Evolutionary conservation across 2,113 vertebrate genomes (phyloP), one percentile per base, ranked within the genome.

Genomic region (Malurus cyaneus): DNA sequence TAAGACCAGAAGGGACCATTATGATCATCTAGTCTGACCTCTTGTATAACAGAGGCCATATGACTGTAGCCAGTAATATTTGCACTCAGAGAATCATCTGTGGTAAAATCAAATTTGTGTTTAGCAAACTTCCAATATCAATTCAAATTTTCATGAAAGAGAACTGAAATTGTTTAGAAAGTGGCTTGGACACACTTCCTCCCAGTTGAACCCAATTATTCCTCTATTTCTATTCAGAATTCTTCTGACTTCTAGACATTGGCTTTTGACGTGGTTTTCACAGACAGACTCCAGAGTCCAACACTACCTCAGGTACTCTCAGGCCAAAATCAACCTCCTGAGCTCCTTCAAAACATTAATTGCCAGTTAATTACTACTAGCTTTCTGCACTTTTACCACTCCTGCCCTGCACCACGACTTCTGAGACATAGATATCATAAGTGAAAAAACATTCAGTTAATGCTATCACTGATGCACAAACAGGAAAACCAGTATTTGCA

Each of bases 1-100:
- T 80, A 94, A 94, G 82, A 91, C 87, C 92, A 96, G 94, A 95
- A 97, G 95, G 94, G 94, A 94, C 60, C 85, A 92, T 96, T 94
- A 94, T 52, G 93, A 96, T 94, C 81, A 92, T 78, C 82, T 21
- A 65, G 59, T 71, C 79, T 97, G 94, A 97, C 93, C 92, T 62
- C 88, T 56, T 83, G 88, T 89, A 88, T 88, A 96, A 93, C 92
- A 95, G 91, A 96, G 89, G 89, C 96, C 87, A 93, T 19, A 73
- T 0, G 0, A 88, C 1, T 77, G 64, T 62, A 91, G 18, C 81
- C 93, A 94, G 62, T 18, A 89, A 59, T 78, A 92, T 34, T n/a
- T 86, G 89, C 72, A 74, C 76, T 77, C 28, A 0, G 28, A 80
- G 56, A 90, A 73, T 52, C 73, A 86, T 80, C 26, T 60, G 67